phyloP scores from a whole-genome alignment of 2,888 invertebrate species.

The Trichopoda pennipes region DNA sequence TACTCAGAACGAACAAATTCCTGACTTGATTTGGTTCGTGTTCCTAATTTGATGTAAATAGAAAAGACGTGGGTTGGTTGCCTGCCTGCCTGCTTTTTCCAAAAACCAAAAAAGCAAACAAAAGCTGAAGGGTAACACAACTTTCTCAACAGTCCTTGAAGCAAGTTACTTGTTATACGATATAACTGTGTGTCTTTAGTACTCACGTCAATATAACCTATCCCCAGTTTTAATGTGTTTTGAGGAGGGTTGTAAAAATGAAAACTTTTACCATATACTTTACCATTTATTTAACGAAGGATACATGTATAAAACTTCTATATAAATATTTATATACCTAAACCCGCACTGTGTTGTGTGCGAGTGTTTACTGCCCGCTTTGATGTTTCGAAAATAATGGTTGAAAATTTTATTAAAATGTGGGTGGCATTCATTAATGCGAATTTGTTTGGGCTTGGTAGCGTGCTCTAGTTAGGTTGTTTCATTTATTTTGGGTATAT shows the following conservation, averaged over 20 bases:
- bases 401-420: constrained; percentile 35
- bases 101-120: constrained; percentile 7
- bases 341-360: constrained; percentile 18
- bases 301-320: neutral
- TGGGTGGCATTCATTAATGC: constrained; percentile 53
- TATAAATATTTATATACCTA: neutral
- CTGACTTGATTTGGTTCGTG: neutral
- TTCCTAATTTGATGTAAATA: neutral
- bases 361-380: constrained; percentile 38
- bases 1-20: neutral
- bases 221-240: constrained; percentile 49
- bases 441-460: constrained; percentile 47
- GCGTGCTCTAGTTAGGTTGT: constrained; percentile 25
- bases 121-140: constrained; percentile 11
- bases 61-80: neutral
- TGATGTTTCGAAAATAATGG: constrained; percentile 47
- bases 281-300: constrained; percentile 40
- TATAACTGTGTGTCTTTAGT: constrained; percentile 55
- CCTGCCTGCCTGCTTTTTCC: constrained; percentile 3
- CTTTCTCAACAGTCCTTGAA: constrained; percentile 54
- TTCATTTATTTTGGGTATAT: constrained; percentile 64
- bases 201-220: constrained; percentile 54
- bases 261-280: constrained; percentile 56
- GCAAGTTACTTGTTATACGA: constrained; percentile 28
- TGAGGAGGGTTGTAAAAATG: constrained; percentile 52